Base-by-base conservation (phyloP, 2,888 invertebrate genomes). In the Phrixothrix hirtus region DNA sequence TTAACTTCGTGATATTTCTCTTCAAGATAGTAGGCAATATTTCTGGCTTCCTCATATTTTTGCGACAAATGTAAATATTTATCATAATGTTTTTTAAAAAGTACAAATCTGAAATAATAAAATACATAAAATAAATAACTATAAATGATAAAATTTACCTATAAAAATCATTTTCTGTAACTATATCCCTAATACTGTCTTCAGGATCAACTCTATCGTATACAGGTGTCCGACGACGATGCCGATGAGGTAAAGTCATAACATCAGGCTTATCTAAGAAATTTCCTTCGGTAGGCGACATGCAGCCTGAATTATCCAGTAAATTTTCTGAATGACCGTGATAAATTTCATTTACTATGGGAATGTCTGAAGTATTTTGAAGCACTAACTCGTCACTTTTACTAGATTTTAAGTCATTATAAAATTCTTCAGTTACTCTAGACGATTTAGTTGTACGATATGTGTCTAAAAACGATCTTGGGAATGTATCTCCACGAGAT, bases 1-100 rank as follows among this genome's bases (percentile, higher is more conserved):
- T 83, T 83, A 60, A 83, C 79, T 75, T 83, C 83, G 65, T 83
- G 82, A 71, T 83, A 83, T 69, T 83, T 83, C 62, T 83, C 83
- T 65, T 83, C 83, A 60, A 83, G 71, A 67, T 83, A 83, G 63
- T 83, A 83, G 2, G 82, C 82, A 60, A 82, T 78, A 65, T 81
- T 81, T 55, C 81, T 72, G 4, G 82, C 81, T 67, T 83, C 83
- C 68, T 83, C 82, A 66, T 83, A 83, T 65, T 81, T 81, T 57
- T 81, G 79, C n/a, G 82, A 80, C 44, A 83, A 73, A 55, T 81
- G 79, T 60, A 83, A 72, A 65, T 83, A 83, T 63, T 83, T 83
- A 64, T 83, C 83, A 62, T 83, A 83, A 63, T 83, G 83, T 60
- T 81, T 78, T 67, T 83, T 83, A 69, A 83, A 83, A 50, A 83